phyloP scores from a whole-genome alignment of 1,140 invertebrate genomes.

The Tribolium madens region DNA sequence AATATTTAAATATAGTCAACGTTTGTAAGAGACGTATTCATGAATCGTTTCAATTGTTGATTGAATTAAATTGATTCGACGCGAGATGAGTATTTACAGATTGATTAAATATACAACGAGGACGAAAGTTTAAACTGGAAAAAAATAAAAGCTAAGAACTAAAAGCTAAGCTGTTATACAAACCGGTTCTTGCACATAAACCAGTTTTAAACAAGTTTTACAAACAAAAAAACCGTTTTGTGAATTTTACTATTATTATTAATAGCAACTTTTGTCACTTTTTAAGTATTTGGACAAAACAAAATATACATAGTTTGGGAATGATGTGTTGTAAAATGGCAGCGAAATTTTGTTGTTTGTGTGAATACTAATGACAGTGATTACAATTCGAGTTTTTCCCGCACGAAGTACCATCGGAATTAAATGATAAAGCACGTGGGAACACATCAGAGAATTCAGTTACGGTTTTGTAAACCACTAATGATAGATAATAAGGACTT shows the following conservation, averaged over 20 bases:
- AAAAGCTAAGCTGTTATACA: no score
- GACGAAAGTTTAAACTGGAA: background rate
- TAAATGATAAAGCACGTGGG: slow-evolving; percentile 34
- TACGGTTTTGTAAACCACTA: slow-evolving; percentile 34
- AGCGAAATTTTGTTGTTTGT: background rate
- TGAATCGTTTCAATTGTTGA: background rate
- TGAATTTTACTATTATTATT: no score
- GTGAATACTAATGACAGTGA: slow-evolving; percentile 13
- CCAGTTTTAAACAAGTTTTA: no score
- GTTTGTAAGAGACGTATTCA: background rate
- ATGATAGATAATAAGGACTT: slow-evolving; percentile 35
- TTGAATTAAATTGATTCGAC: background rate
- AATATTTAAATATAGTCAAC: background rate
- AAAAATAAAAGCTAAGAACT: no score
- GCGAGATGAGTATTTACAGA: background rate
- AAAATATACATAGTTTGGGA: background rate
- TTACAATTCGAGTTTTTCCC: slow-evolving; percentile 18
- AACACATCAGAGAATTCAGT: slow-evolving; percentile 36
- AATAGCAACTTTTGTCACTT: no score
- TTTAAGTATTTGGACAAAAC: background rate
- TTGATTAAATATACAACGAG: background rate
- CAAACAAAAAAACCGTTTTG: no score
- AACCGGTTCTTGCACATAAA: no score
- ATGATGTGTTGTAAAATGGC: background rate
- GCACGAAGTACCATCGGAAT: slow-evolving; percentile 24